Conservation (phyloP, 2,113 vertebrate genomes). For the Felis catus region F.catus_Fca126_mat1.0 CM031416.1:74474001-74474500, state of each 20-base stretch:
- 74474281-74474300: neutral
- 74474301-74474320: neutral
- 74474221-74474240: neutral
- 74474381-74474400: neutral
- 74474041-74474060: neutral
- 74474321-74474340: neutral
- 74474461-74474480: neutral
- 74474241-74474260: neutral
- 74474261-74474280: neutral
- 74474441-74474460: neutral
- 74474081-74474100: neutral
- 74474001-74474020: neutral
- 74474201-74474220: neutral
- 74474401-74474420: neutral
- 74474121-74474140: neutral
- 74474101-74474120: neutral
- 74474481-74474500: neutral
- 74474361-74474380: neutral
- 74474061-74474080: neutral
- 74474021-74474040: neutral
- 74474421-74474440: neutral
- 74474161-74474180: neutral
- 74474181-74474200: neutral
- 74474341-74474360: neutral
- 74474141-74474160: neutral